Base-by-base conservation (phyloP, 2,797 vertebrate species). In the Taeniopygia guttata region DNA sequence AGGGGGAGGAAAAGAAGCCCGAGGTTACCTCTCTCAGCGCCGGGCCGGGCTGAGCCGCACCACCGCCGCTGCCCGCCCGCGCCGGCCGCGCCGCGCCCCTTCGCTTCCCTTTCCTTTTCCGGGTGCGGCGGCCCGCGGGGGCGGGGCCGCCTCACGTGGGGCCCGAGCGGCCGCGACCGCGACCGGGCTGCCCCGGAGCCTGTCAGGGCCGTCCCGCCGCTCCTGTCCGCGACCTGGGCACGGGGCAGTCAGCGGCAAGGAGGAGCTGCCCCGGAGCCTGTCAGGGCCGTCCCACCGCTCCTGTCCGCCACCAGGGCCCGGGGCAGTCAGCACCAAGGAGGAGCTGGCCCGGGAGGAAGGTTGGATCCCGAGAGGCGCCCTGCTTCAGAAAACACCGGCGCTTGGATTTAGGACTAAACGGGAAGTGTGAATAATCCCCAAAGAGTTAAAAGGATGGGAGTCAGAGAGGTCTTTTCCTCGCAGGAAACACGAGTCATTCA, bases 261-360 rank as follows among this genome's bases (percentile, higher is more conserved):
- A n/a, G n/a, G 5, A 1, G 45, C 6, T 4, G 7, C 5, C 2
- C 13, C 8, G 29, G 43, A 3, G 8, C 13, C 18, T n/a, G n/a
- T n/a, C n/a, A n/a, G n/a, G n/a, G n/a, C 6, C 2, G 4, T 2
- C 8, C 16, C 13, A 0, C 1, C 9, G 0, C 16, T 36, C 7
- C 55, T 13, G 32, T 2, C 9, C 17, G 2, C 22, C 2, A 32
- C 3, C 74, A 1, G 19, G 16, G 32, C 21, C 7, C n/a, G n/a
- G n/a, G n/a, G n/a, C 20, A 20, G n/a, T 1, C 32, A 1, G 55
- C 46, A 6, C 55, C 7, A 1, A 9, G 30, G 30, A 32, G 43
- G 27, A 5, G 36, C 23, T 3, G 40, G 2, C 13, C 20, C 4
- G 1, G 17, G 11, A 16, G 27, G 4, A 38, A 4, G 46, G 38